These are phyloP conservation scores for Tyria jacobaeae DNA, from an alignment of 2,888 invertebrate genomes.

Conservation along the genomic window DNA sequence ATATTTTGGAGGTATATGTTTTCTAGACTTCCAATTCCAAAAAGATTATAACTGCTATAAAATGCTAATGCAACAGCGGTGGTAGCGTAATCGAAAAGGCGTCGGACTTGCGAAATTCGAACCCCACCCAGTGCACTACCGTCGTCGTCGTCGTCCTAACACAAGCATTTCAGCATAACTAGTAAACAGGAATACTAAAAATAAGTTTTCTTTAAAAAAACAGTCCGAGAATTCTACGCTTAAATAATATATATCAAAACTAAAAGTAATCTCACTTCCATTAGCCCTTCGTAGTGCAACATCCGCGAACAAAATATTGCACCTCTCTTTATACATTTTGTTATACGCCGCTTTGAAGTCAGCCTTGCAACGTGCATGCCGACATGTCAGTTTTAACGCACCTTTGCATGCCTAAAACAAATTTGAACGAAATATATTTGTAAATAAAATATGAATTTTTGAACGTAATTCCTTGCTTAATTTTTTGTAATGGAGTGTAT, in stretches of 20 bases:
- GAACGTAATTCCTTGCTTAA: conserved; percentile 14
- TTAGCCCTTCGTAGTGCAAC: not conserved
- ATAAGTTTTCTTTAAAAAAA: too few species aligned
- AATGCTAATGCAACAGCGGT: too few species aligned
- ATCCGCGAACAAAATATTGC: conserved; percentile 12
- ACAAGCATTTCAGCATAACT: too few species aligned
- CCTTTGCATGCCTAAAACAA: conserved; percentile 25
- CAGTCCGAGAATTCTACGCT: conserved; percentile 11
- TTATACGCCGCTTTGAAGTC: conserved; percentile 9
- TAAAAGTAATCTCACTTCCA: conserved; percentile 6
- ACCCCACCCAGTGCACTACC: too few species aligned
- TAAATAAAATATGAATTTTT: conserved; percentile 7
- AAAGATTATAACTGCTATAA: too few species aligned
- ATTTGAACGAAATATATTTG: conserved; percentile 4
- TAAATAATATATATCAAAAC: conserved; percentile 9
- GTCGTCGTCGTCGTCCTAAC: too few species aligned
- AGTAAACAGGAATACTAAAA: too few species aligned
- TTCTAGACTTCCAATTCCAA: too few species aligned
- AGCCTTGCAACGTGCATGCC: conserved; percentile 10
- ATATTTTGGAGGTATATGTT: too few species aligned
- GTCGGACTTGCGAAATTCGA: too few species aligned
- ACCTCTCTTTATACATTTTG: conserved; percentile 5
- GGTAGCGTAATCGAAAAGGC: too few species aligned
- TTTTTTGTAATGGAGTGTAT: too few species aligned
- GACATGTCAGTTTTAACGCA: conserved; percentile 21